These are phyloP conservation scores for Gastrophryne carolinensis DNA, from an alignment of 2,797 vertebrate genomes.

Conservation along the genomic window DNA sequence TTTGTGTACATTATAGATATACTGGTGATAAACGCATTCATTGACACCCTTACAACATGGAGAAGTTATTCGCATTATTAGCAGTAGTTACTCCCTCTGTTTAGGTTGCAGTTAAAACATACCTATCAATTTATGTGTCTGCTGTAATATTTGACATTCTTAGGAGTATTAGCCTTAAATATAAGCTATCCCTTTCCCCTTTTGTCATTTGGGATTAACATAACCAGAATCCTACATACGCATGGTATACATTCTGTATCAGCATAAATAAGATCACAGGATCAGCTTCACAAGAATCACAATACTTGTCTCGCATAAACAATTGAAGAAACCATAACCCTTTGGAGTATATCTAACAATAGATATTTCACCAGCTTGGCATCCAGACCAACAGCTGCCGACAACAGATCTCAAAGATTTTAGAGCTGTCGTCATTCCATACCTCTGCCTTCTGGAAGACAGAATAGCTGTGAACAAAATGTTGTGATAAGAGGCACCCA, in stretches of 20 bases:
- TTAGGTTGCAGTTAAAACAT: no score
- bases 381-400: conserved; percentile 50
- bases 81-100: no score
- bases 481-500: conserved; percentile 5
- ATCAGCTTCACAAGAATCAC: conserved; percentile 22
- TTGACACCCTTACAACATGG: no score
- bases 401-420: conserved; percentile 41
- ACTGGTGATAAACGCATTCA: no score
- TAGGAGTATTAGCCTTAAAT: not conserved
- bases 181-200: not conserved
- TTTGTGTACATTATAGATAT: no score
- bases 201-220: conserved; percentile 31
- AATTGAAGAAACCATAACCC: conserved; percentile 24
- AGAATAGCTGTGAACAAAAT: conserved; percentile 36
- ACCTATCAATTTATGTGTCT: no score
- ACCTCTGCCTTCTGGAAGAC: conserved; percentile 15
- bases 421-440: conserved; percentile 37
- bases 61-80: no score
- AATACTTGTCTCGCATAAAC: conserved; percentile 9
- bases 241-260: conserved; percentile 16
- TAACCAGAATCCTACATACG: not conserved
- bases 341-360: conserved; percentile 37
- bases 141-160: not conserved
- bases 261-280: conserved; percentile 10
- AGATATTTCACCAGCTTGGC: conserved; percentile 41